These are phyloP conservation scores for Bimastos eiseni DNA, from an alignment of 2,888 invertebrate species.

Conservation along the genomic window DNA sequence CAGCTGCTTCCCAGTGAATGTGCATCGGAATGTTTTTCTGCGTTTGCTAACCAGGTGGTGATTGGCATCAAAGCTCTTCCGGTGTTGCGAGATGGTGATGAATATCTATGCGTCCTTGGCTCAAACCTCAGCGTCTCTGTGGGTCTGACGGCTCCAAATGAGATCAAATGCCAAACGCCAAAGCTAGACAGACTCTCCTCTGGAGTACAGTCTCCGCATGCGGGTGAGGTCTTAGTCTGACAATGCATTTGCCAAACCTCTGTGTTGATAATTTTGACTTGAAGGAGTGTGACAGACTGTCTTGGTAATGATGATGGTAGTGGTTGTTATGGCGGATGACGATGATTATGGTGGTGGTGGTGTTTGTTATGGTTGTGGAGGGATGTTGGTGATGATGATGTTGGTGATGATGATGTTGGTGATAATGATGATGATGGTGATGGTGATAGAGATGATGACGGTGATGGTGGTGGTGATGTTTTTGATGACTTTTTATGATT, in stretches of 20 bases:
- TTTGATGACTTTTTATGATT: too few relatives aligned
- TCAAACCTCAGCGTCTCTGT: not conserved
- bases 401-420: not conserved
- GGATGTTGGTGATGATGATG: too few relatives aligned
- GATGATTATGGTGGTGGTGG: not conserved
- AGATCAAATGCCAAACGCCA: slow-evolving; percentile 33
- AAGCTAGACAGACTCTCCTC: not conserved
- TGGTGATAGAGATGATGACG: not conserved
- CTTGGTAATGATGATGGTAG: too few relatives aligned
- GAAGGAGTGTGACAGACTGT: not conserved
- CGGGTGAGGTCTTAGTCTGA: too few relatives aligned
- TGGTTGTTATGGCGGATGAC: not conserved
- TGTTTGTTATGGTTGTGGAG: too few relatives aligned
- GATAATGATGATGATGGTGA: not conserved
- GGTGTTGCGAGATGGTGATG: slow-evolving; percentile 13
- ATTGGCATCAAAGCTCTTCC: slow-evolving; percentile 37
- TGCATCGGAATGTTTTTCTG: not conserved
- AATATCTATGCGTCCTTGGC: slow-evolving; percentile 34
- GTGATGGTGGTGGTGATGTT: not conserved
- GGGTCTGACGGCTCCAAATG: slow-evolving; percentile 29
- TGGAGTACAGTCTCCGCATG: too few relatives aligned
- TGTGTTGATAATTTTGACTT: not conserved
- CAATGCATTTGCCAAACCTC: not conserved
- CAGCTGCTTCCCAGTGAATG: not conserved
- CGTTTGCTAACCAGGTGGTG: slow-evolving; percentile 31